Conservation (phyloP, 2,888 invertebrate species). For the Agapostemon virescens region DNA sequence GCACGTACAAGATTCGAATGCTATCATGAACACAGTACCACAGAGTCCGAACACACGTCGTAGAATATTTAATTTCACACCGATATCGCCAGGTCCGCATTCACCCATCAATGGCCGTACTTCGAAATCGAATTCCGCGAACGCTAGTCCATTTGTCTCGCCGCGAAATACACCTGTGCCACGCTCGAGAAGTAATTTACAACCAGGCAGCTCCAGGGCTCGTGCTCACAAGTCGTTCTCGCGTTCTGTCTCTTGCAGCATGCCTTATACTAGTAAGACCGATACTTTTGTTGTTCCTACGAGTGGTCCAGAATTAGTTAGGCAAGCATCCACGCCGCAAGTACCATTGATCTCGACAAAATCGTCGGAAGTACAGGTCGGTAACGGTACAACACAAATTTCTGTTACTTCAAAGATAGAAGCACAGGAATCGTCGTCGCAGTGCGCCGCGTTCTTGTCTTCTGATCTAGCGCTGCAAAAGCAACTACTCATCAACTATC, state of each 20-base stretch:
- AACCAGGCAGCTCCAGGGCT: conserved; percentile 79
- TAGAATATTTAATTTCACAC: conserved; percentile 92
- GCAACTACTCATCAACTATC: conserved; percentile 78
- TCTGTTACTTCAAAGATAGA: conserved; percentile 60
- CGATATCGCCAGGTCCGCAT: conserved; percentile 90
- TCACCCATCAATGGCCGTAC: conserved; percentile 83
- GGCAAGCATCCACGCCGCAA: conserved; percentile 66
- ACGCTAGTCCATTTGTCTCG: conserved; percentile 91
- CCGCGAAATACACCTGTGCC: conserved; percentile 89
- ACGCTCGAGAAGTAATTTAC: conserved; percentile 84
- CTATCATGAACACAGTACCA: conserved; percentile 81
- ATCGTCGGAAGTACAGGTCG: conserved; percentile 72
- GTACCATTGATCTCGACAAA: conserved; percentile 70
- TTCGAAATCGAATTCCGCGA: conserved; percentile 85
- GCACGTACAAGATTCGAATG: conserved; percentile 73
- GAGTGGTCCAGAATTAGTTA: conserved; percentile 68
- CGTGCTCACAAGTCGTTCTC: conserved; percentile 73
- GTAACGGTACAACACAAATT: conserved; percentile 53
- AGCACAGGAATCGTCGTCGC: conserved; percentile 52
- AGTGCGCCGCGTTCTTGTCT: conserved; percentile 64
- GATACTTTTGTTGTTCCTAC: conserved; percentile 77
- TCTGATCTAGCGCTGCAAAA: conserved; percentile 74
- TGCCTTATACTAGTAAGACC: conserved; percentile 73
- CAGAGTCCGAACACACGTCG: conserved; percentile 89
- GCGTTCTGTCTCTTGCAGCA: conserved; percentile 78